These are phyloP conservation scores for Cacatua alba DNA, from an alignment of 2,113 vertebrate genomes.

Conservation along the genomic window DNA sequence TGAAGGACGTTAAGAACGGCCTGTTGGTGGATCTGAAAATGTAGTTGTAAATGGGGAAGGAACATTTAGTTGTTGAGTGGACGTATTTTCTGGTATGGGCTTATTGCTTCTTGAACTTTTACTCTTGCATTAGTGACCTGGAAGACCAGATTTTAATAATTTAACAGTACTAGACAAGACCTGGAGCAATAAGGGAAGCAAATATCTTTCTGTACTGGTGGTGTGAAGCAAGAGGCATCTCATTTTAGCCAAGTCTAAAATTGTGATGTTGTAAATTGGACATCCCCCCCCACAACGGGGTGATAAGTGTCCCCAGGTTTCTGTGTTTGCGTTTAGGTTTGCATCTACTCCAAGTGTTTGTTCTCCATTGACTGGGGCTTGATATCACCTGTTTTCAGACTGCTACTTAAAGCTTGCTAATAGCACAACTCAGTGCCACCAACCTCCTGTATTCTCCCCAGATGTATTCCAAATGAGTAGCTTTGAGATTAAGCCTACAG, in stretches of 20 bases:
- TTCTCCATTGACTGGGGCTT: not conserved
- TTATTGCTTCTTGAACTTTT: not conserved
- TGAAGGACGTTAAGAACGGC: not conserved
- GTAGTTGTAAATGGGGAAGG: not conserved
- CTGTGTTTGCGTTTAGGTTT: not conserved
- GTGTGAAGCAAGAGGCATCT: not conserved
- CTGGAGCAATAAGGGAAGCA: not conserved
- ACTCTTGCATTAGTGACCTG: not conserved
- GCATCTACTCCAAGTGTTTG: not conserved
- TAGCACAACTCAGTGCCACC: not conserved
- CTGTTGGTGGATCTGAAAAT: not conserved
- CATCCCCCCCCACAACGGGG: accelerated
- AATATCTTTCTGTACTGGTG: not conserved
- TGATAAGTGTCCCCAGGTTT: not conserved
- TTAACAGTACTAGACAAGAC: not conserved
- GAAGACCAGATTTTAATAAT: not conserved
- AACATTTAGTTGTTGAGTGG: not conserved
- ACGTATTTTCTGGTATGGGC: not conserved
- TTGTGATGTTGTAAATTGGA: not conserved
- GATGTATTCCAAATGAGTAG: not conserved
- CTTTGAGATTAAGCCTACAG: not conserved
- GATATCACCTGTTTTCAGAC: not conserved
- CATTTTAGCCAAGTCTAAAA: not conserved
- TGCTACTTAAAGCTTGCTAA: not conserved
- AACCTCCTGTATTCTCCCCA: not conserved